Conservation (phyloP, 2,797 vertebrate genomes). For the Crenichthys baileyi region DNA sequence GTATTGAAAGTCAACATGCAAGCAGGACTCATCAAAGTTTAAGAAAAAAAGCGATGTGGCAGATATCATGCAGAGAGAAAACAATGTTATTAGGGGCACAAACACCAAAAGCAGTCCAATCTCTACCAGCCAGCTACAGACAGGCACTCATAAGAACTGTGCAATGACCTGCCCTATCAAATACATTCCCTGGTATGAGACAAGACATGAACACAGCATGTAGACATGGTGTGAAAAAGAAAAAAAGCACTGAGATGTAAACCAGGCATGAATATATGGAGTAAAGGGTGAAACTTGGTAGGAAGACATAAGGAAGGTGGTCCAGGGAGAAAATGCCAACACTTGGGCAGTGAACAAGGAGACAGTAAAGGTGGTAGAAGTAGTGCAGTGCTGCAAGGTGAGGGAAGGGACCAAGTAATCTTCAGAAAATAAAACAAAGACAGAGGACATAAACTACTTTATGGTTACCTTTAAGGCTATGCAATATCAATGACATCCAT, state of each 20-base stretch:
- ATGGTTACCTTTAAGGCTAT: background rate
- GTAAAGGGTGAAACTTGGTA: slow-evolving; percentile 41
- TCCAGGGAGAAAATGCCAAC: slow-evolving; percentile 54
- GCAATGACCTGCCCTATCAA: slow-evolving; percentile 67
- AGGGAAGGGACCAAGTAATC: slow-evolving; percentile 44
- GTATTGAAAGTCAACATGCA: background rate
- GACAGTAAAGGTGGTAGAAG: slow-evolving; percentile 52
- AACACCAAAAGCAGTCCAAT: slow-evolving; percentile 17
- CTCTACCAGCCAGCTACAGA: slow-evolving; percentile 44
- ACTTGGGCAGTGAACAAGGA: slow-evolving; percentile 64
- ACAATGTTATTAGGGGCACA: slow-evolving; percentile 1
- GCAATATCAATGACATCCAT: background rate
- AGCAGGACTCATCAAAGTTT: slow-evolving; percentile 15
- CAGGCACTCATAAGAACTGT: slow-evolving; percentile 77
- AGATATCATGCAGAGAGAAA: slow-evolving; percentile 11
- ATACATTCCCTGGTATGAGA: slow-evolving; percentile 53
- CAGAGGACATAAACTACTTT: background rate
- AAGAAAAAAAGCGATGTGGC: slow-evolving; percentile 5
- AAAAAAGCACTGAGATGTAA: slow-evolving; percentile 58
- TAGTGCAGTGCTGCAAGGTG: slow-evolving; percentile 48
- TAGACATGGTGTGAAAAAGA: slow-evolving; percentile 50
- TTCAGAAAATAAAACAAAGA: slow-evolving; percentile 22
- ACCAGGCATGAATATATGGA: slow-evolving; percentile 53
- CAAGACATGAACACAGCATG: slow-evolving; percentile 62
- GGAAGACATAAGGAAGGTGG: slow-evolving; percentile 43